Evolutionary conservation across 2,888 invertebrate species (phyloP).

Genomic region (Torymus auratus): DNA sequence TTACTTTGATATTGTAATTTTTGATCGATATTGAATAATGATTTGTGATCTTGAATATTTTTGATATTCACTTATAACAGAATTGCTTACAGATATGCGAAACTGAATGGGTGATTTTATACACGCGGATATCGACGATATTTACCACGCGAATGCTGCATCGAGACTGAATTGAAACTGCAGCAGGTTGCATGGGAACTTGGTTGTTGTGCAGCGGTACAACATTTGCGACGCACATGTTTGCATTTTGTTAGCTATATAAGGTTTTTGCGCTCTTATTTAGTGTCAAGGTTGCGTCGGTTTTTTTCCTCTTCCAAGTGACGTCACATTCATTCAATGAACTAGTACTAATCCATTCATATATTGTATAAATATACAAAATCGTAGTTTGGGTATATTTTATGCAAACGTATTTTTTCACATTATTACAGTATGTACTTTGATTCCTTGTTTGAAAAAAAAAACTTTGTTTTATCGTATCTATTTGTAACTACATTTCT

Average conservation of each 20-base stretch:
- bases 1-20: slow-evolving; percentile 7
- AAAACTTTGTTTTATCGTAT: too few species aligned
- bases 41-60: not conserved
- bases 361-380: too few species aligned
- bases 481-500: too few species aligned
- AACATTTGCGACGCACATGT: slow-evolving; percentile 70
- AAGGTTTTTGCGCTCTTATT: slow-evolving; percentile 13
- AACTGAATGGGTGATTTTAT: too few species aligned
- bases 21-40: too few species aligned
- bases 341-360: too few species aligned
- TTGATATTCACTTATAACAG: too few species aligned
- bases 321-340: not conserved
- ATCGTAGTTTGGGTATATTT: too few species aligned
- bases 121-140: not conserved
- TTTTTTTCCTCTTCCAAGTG: not conserved
- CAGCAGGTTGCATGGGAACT: slow-evolving; percentile 62
- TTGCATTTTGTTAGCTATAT: slow-evolving; percentile 41
- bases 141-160: not conserved
- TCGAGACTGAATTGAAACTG: slow-evolving; percentile 60
- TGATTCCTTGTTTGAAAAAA: too few species aligned
- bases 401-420: too few species aligned
- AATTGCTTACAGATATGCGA: too few species aligned
- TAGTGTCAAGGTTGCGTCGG: not conserved
- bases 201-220: not conserved
- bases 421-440: too few species aligned